Evolutionary conservation across 2,888 invertebrate species (phyloP).

Genomic region (Drosophila nr. fundita): DNA sequence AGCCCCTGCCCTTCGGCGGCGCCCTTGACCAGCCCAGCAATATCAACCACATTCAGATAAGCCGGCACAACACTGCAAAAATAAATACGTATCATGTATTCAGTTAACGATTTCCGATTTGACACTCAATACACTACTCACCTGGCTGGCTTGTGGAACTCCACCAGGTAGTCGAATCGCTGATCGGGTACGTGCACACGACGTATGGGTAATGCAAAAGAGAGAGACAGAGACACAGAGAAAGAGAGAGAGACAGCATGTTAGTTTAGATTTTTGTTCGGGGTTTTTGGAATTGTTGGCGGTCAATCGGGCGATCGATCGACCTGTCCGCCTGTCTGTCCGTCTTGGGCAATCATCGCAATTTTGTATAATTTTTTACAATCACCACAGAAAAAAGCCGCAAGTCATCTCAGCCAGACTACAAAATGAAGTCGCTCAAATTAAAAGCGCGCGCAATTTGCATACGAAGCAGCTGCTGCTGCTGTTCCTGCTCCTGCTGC

Average conservation of each 20-base stretch:
- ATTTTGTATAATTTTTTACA: conserved; percentile 83
- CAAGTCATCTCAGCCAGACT: conserved; percentile 47
- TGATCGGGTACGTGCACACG: conserved; percentile 99
- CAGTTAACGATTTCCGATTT: conserved; percentile 22
- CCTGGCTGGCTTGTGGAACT: conserved; percentile 97
- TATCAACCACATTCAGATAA: conserved; percentile 98
- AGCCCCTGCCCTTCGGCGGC: conserved; percentile 96
- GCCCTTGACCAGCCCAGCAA: conserved; percentile 98
- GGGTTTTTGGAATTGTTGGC: conserved; percentile 3
- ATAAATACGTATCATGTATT: neutral
- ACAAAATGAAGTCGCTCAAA: conserved; percentile 81
- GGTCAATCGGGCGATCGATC: conserved; percentile 3
- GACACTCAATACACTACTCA: conserved; percentile 84
- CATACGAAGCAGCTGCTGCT: conserved; percentile 63
- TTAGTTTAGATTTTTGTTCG: conserved; percentile 36
- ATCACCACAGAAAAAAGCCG: conserved; percentile 53
- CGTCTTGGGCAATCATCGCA: conserved; percentile 77
- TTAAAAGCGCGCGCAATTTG: conserved; percentile 79
- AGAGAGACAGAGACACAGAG: conserved; percentile 2
- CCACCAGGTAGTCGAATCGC: conserved; percentile 96
- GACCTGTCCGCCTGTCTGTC: neutral
- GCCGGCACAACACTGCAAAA: conserved; percentile 97
- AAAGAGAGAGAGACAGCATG: conserved; percentile 41
- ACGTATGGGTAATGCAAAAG: conserved; percentile 87
- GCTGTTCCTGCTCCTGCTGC: neutral